Base-by-base conservation (phyloP, 1,140 invertebrate genomes). In the Fopius arisanus region DNA sequence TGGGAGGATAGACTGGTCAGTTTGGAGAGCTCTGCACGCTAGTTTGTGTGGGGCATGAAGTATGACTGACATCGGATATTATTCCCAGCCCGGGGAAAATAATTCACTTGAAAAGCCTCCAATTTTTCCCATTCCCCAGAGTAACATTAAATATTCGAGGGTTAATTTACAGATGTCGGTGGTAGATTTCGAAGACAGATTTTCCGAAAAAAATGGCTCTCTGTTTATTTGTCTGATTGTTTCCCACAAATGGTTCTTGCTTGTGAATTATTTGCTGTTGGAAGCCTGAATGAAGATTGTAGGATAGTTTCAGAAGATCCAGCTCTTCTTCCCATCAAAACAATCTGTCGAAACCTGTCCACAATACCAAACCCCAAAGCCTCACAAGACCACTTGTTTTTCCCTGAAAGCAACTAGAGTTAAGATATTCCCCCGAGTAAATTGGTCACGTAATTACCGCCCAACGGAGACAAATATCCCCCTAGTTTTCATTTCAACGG, bases 401-500 rank as follows among this genome's bases (percentile, higher is more conserved):
- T 3, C 33, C 33, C 33, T 37, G 33, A 37, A 37, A 29, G 26
- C 29, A n/a, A 73, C 12, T 10, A 40, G 31, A 75, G 70, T 77
- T 74, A 77, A 79, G 72, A 76, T 67, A 70, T 72, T 70, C 73
- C 67, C 67, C 33, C 33, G 33, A 69, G 74, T 63, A 77, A 77
- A 79, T 77, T 74, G 74, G 71, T 62, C 14, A 74, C 68, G 72
- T 74, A 72, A 76, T 77, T 77, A 77, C 73, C 28, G 51, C 70
- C 54, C 26, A 73, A 70, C 72, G 68, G 74, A 77, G 74, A 79
- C 75, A 73, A 75, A 77, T 79, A 71, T 75, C 67, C 66, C 51
- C n/a, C 54, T 74, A 37, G 26, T 40, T 23, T 14, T 76, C 37
- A 51, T 51, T 51, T 51, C 43, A 51, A 51, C 59, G 23, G 28